These are phyloP conservation scores for Apodemia duryi DNA, from an alignment of 2,888 invertebrate genomes.

Conservation along the genomic window DNA sequence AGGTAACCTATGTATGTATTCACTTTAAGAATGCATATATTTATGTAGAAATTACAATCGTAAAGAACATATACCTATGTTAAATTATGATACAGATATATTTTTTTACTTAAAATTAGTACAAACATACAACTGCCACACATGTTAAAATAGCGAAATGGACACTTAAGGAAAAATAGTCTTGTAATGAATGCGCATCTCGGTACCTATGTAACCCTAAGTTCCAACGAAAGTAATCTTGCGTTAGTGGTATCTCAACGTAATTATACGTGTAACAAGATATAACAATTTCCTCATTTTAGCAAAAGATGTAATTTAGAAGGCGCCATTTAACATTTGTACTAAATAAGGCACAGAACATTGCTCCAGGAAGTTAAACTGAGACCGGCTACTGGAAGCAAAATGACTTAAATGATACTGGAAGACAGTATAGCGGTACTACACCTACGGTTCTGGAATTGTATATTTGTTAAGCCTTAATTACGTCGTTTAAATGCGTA, in stretches of 20 bases:
- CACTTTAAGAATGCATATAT: too few species aligned
- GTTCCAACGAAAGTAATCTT: conserved; percentile 11
- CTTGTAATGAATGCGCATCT: background rate
- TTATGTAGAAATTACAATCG: too few species aligned
- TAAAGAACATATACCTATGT: too few species aligned
- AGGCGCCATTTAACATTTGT: conserved; percentile 28
- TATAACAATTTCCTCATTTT: conserved; percentile 26
- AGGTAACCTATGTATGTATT: too few species aligned
- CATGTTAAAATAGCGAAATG: background rate
- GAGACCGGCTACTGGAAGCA: conserved; percentile 25
- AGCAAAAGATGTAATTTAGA: conserved; percentile 30
- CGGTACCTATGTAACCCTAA: background rate
- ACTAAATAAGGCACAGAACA: conserved; percentile 28
- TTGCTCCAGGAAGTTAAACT: conserved; percentile 28
- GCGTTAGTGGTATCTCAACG: conserved; percentile 5
- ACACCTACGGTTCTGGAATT: background rate
- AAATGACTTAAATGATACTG: background rate
- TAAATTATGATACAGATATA: too few species aligned
- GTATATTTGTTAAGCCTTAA: background rate
- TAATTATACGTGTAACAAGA: conserved; percentile 21
- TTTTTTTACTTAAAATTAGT: background rate
- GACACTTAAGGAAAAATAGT: background rate
- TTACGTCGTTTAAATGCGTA: background rate
- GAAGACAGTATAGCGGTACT: background rate
- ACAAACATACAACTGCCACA: background rate